Conservation (phyloP, 2,888 invertebrate species). For the Cryptophagus acutangulus region DNA sequence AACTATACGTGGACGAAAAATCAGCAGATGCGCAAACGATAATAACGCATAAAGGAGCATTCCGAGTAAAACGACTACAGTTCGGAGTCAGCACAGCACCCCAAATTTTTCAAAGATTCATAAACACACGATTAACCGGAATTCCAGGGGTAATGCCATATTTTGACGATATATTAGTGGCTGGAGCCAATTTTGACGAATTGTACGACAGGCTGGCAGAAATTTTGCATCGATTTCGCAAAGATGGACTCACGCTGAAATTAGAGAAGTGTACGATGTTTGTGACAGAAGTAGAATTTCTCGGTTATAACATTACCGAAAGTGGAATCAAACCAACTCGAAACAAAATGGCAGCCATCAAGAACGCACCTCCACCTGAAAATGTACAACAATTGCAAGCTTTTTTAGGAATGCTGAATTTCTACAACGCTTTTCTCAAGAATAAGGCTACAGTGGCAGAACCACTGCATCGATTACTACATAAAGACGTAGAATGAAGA, state of each 20-base stretch:
- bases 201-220: neutral
- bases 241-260: constrained; percentile 3
- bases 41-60: constrained; percentile 37
- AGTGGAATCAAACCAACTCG: constrained; percentile 6
- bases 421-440: constrained; percentile 6
- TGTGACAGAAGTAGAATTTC: constrained; percentile 1
- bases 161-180: constrained; percentile 8
- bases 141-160: constrained; percentile 11
- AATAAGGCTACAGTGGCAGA: constrained; percentile 4
- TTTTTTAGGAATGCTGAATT: constrained; percentile 8
- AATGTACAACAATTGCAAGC: constrained; percentile 7
- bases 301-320: constrained; percentile 6
- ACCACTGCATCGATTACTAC: constrained; percentile 4
- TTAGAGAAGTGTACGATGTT: constrained; percentile 7
- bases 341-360: constrained; percentile 6
- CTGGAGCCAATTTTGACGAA: neutral
- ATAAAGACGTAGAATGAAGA: constrained; percentile 2
- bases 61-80: constrained; percentile 28
- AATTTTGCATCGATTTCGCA: neutral
- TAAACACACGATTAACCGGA: constrained; percentile 9
- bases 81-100: constrained; percentile 19
- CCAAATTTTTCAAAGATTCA: constrained; percentile 12
- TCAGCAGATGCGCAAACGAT: constrained; percentile 35
- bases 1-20: constrained; percentile 34
- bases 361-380: neutral